Percentiles rank a stretch among this genome's conserved stretches.
These are phyloP conservation scores for Drosophila eugracilis DNA, from an alignment of 1,140 invertebrate genomes.

Conservation along the genomic window DNA sequence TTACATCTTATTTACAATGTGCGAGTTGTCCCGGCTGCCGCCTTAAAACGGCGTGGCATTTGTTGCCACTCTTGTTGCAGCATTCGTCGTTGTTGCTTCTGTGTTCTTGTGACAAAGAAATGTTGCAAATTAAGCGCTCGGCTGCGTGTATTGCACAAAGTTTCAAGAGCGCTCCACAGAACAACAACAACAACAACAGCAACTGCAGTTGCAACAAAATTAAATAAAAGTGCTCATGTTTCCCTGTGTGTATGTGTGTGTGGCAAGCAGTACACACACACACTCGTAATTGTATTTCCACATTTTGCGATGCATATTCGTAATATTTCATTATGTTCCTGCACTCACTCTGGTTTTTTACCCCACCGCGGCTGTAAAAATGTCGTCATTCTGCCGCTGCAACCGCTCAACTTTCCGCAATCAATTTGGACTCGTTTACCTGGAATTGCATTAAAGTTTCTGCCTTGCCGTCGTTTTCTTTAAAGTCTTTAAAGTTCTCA, in stretches of 20 bases:
- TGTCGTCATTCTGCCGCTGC: constrained; percentile 54
- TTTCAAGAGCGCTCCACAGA: constrained; percentile 66
- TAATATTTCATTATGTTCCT: constrained; percentile 68
- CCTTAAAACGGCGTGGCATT: constrained; percentile 48
- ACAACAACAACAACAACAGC: constrained; percentile 49
- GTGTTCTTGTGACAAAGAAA: constrained; percentile 66
- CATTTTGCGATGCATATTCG: constrained; percentile 63
- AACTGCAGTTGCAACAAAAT: constrained; percentile 60
- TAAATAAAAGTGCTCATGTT: constrained; percentile 73
- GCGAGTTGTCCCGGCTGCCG: constrained; percentile 49
- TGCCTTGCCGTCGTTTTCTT: constrained; percentile 9
- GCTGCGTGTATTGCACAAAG: constrained; percentile 63
- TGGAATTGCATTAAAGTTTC: constrained; percentile 65
- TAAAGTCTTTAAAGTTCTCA: constrained; percentile 26
- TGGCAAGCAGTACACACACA: constrained; percentile 34
- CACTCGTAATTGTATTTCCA: constrained; percentile 70
- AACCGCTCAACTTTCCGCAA: constrained; percentile 38
- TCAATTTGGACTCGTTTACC: constrained; percentile 68
- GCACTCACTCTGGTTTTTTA: constrained; percentile 10
- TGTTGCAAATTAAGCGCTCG: constrained; percentile 81
- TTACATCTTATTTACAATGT: constrained; percentile 80
- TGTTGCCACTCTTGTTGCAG: constrained; percentile 15
- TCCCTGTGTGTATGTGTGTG: constrained; percentile 49
- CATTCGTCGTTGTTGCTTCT: constrained; percentile 11
- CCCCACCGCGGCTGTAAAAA: constrained; percentile 51